phyloP scores from a whole-genome alignment of 2,888 invertebrate genomes.

The Mellilla xanthometata region DNA sequence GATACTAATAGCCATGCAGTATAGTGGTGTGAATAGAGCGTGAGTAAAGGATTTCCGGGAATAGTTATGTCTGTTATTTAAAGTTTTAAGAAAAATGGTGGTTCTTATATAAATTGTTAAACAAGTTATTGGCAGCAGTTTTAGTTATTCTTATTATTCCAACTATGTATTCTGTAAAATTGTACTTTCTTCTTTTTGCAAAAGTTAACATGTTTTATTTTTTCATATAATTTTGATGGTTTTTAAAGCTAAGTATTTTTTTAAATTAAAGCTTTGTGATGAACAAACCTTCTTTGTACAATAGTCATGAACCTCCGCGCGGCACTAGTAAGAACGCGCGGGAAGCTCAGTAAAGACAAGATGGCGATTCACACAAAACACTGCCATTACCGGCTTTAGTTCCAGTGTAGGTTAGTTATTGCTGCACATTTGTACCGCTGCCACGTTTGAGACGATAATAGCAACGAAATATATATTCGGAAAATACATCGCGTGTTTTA shows the following conservation, averaged over 20 bases:
- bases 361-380: conserved; percentile 50
- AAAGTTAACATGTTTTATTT: too few relatives aligned
- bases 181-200: too few relatives aligned
- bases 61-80: not conserved
- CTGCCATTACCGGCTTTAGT: conserved; percentile 54
- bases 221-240: too few relatives aligned
- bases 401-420: conserved; percentile 51
- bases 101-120: too few relatives aligned
- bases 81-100: not conserved
- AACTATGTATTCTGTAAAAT: too few relatives aligned
- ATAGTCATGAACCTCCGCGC: conserved; percentile 9
- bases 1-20: too few relatives aligned
- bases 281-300: not conserved
- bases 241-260: too few relatives aligned
- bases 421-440: conserved; percentile 45
- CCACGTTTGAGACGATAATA: conserved; percentile 38
- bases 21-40: conserved; percentile 11
- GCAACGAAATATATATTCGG: conserved; percentile 28
- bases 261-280: too few relatives aligned
- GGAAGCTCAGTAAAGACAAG: conserved; percentile 47
- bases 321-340: conserved; percentile 34
- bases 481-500: conserved; percentile 19
- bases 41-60: conserved; percentile 3
- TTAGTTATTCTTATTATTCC: too few relatives aligned
- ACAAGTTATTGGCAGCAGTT: too few relatives aligned